Percentiles rank a stretch among this genome's conserved stretches.
phyloP scores from a whole-genome alignment of 2,113 vertebrate genomes.

The Copsychus sechellarum region DNA sequence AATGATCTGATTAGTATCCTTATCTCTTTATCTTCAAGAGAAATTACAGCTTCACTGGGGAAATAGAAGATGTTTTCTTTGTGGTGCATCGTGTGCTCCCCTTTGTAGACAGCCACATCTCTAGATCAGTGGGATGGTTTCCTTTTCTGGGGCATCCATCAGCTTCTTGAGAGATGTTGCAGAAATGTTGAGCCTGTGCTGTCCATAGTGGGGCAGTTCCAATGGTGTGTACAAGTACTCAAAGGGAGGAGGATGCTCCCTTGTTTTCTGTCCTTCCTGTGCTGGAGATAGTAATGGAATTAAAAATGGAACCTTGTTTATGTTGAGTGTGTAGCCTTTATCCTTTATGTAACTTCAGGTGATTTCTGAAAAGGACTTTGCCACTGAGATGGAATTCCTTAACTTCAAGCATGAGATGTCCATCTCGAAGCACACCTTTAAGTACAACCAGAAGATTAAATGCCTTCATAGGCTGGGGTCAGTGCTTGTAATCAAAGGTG shows the following conservation, averaged over 20 bases:
- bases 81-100: not conserved
- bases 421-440: not conserved
- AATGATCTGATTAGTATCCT: not conserved
- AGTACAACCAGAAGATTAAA: not conserved
- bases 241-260: not conserved
- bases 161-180: not conserved
- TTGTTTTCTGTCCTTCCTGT: not conserved
- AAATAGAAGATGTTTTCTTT: not conserved
- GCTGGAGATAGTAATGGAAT: not conserved
- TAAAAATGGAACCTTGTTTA: not conserved
- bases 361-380: not conserved
- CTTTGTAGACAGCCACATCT: not conserved
- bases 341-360: not conserved
- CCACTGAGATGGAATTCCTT: not conserved
- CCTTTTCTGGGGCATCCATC: not conserved
- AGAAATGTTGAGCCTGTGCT: not conserved
- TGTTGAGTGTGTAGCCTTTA: not conserved
- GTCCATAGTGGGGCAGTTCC: not conserved
- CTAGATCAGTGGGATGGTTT: not conserved
- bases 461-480: not conserved
- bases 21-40: not conserved
- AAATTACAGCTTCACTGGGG: not conserved
- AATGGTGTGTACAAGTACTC: not conserved
- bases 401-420: not conserved
- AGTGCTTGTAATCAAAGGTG: accelerated